Conservation (phyloP, 2,888 invertebrate genomes). For the Athetis lepigone region DNA sequence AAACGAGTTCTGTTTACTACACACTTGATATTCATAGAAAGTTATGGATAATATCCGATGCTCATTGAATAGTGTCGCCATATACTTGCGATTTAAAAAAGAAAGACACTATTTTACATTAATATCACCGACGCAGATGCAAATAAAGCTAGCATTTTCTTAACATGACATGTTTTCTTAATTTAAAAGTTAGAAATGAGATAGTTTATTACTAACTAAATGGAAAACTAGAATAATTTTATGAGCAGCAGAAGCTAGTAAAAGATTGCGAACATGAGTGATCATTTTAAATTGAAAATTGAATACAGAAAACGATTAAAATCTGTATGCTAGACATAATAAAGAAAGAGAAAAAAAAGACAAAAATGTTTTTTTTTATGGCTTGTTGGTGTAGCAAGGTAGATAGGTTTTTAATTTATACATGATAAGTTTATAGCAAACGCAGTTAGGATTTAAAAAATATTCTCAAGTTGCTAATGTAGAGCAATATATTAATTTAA, state of each 20-base stretch:
- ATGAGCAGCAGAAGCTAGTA: not conserved
- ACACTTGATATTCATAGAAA: conserved; percentile 67
- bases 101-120: no score
- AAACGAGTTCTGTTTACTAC: conserved; percentile 59
- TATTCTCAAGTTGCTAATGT: no score
- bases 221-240: not conserved
- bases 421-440: no score
- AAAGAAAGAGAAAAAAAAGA: not conserved
- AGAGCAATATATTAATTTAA: no score
- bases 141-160: conserved; percentile 7
- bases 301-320: no score
- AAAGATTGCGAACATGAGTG: not conserved
- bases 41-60: conserved; percentile 48
- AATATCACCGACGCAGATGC: conserved; percentile 8
- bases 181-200: conserved; percentile 27
- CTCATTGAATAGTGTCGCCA: conserved; percentile 35
- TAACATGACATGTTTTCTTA: not conserved
- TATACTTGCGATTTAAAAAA: conserved; percentile 29
- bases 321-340: no score
- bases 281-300: not conserved
- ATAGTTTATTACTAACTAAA: not conserved
- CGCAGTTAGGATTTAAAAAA: no score
- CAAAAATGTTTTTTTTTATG: no score
- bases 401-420: no score
- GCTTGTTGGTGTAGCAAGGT: no score